Evolutionary conservation across 2,888 invertebrate genomes (phyloP), one percentile per base, ranked within the genome.

Genomic region (Zaprionus lineosus): DNA sequence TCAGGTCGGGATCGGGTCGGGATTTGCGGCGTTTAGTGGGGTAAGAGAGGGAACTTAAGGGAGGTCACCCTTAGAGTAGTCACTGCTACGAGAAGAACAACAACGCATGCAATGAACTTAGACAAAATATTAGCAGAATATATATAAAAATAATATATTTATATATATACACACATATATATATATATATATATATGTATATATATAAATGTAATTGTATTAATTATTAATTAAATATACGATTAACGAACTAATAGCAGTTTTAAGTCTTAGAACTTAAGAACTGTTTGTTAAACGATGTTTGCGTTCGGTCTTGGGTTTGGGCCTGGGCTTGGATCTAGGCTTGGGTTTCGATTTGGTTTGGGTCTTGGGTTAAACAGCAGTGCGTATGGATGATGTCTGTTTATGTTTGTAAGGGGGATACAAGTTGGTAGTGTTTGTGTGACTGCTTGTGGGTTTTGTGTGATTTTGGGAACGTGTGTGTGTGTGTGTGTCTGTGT

Each of bases 211-310:
- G 53, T 74, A 70, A 62, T 50, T 65, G 41, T 60, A 61, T 50
- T 57, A 40, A 36, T 48, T 48, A 55, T 21, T 58, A 48, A 52
- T 26, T 47, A 50, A 63, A 59, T 40, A 55, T 59, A 59, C 46
- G 57, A 52, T 46, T 64, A 72, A 61, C 33, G 29, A 51, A 61
- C 66, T 72, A 61, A 59, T 66, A 55, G 58, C 56, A 76, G 60
- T 50, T 56, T 46, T 66, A 76, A 82, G 62, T 53, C 57, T 24
- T 74, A 71, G 6, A 3, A 36, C 19, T 58, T 69, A 69, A 76
- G 71, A 66, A 63, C 68, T 74, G 81, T 73, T 78, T 78, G 77
- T 78, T 78, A 73, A 75, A 66, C 56, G 57, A 61, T 68, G 36
- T 62, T 65, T 58, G 59, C 51, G 53, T 55, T 61, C 39, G 41